phyloP scores from a whole-genome alignment of 2,797 vertebrate species.

The Karalla daura region DNA sequence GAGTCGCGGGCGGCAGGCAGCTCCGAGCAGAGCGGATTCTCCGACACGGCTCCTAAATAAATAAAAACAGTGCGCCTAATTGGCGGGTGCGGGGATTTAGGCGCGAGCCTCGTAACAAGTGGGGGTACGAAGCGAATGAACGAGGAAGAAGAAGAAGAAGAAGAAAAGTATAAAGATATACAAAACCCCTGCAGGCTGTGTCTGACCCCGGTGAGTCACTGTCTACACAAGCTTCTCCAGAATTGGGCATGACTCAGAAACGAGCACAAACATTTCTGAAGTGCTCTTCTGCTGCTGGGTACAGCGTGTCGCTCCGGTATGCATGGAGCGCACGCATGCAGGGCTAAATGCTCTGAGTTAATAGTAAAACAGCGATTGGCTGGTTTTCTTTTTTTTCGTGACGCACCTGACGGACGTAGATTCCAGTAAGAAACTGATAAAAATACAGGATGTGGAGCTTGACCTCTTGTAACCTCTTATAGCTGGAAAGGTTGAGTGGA shows the following conservation, averaged over 20 bases:
- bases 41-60: conserved; percentile 35
- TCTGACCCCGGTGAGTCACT: conserved; percentile 75
- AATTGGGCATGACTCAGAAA: conserved; percentile 54
- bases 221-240: conserved; percentile 58
- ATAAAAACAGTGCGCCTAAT: conserved; percentile 45
- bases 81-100: conserved; percentile 26
- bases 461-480: too few relatives aligned
- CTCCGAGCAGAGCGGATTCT: conserved; percentile 16
- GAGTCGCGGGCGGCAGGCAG: too few relatives aligned
- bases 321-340: background rate
- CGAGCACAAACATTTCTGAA: conserved; percentile 29
- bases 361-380: background rate
- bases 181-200: conserved; percentile 57
- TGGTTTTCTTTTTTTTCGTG: too few relatives aligned
- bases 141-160: conserved; percentile 37
- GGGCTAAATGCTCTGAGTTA: background rate
- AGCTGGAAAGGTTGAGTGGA: too few relatives aligned
- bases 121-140: conserved; percentile 42
- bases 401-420: too few relatives aligned
- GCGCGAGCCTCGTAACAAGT: conserved; percentile 42
- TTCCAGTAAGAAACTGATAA: too few relatives aligned
- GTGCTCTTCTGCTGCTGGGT: conserved; percentile 27
- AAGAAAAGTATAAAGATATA: conserved; percentile 38
- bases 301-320: conserved; percentile 5
- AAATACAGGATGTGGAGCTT: too few relatives aligned